A percentile compares a stretch with the other conserved stretches of the same genome.
phyloP scores from a whole-genome alignment of 2,797 vertebrate species.

The Ctenopoma multispine region DNA sequence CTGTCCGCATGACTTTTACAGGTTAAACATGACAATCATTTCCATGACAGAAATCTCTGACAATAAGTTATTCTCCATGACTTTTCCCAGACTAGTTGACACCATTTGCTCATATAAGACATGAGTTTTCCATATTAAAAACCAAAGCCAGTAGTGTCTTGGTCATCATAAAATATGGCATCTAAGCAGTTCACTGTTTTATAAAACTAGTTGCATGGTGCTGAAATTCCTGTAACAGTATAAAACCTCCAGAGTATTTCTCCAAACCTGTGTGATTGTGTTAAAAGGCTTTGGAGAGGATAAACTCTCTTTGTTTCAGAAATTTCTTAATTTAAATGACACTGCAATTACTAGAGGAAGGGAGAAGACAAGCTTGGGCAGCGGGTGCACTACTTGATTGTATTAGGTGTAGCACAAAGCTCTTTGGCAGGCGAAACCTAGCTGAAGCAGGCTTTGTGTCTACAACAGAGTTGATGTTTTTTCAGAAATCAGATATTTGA shows the following conservation, averaged over 20 bases:
- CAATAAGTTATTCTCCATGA: constrained; percentile 18
- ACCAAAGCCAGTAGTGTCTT: constrained; percentile 7
- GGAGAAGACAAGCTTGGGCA: constrained; percentile 37
- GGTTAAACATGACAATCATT: constrained; percentile 31
- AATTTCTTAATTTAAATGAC: constrained; percentile 56
- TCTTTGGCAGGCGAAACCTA: constrained; percentile 44
- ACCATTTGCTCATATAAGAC: constrained; percentile 6
- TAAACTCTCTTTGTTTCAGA: constrained; percentile 47
- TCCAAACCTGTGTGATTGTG: constrained; percentile 37
- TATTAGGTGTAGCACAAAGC: constrained; percentile 48
- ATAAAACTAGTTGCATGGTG: constrained; percentile 61
- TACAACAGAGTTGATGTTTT: constrained; percentile 40
- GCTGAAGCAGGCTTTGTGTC: constrained; percentile 29
- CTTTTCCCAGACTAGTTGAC: constrained; percentile 4
- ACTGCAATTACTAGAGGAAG: constrained; percentile 56
- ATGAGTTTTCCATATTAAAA: constrained; percentile 31
- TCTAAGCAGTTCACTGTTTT: constrained; percentile 52
- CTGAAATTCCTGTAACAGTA: constrained; percentile 39
- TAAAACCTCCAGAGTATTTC: constrained; percentile 53
- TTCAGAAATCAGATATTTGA: constrained; percentile 39
- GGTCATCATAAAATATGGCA: constrained; percentile 20
- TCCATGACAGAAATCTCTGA: constrained; percentile 25
- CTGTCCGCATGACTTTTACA: constrained; percentile 12
- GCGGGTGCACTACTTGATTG: constrained; percentile 32
- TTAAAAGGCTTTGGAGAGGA: constrained; percentile 38